Evolutionary conservation across 1,140 invertebrate species (phyloP), one percentile per base, ranked within the genome.

Genomic region (Magallana gigas): DNA sequence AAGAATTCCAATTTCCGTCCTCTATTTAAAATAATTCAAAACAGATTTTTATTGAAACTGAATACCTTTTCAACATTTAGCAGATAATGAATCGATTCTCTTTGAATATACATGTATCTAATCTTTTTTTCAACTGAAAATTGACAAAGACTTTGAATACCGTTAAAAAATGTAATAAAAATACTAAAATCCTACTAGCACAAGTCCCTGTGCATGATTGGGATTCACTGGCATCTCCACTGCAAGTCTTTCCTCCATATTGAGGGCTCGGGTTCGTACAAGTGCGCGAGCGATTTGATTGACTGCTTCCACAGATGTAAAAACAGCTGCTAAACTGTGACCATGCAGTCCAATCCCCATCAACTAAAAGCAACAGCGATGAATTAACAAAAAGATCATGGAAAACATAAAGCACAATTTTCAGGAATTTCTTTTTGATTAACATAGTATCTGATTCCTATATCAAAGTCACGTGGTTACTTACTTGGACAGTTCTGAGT

Each of bases 141-240:
- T 48, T 48, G 36, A 48, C 36, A 2, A 48, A 48, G 36, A 48
- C 36, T 48, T 48, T 48, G 36, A 48, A 48, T 2, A 48, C 36
- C 5, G 36, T 48, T 4, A 48, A 48, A 5, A 48, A 48, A 5
- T 4, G 2, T 48, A 48, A 48, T 48, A 48, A 48, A 48, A 48
- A 48, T 48, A 5, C 36, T 48, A 16, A 83, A 3, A 36, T 23
- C 83, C 11, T 60, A 84, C 83, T 59, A 23, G 59, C 59, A 84
- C 80, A 62, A 16, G 11, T 57, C 29, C 64, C 71, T 1, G 68
- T 82, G 56, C 85, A 86, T 82, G 71, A n/a, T 82, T 48, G 57
- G 6, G 71, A 36, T 60, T 62, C 84, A 16, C 9, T 58, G 9
- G 86, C 87, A 14, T 84, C 76, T 18, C 94, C 94, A 4, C 64